phyloP scores from a whole-genome alignment of 2,888 invertebrate genomes.

The Zele albiditarsus region DNA sequence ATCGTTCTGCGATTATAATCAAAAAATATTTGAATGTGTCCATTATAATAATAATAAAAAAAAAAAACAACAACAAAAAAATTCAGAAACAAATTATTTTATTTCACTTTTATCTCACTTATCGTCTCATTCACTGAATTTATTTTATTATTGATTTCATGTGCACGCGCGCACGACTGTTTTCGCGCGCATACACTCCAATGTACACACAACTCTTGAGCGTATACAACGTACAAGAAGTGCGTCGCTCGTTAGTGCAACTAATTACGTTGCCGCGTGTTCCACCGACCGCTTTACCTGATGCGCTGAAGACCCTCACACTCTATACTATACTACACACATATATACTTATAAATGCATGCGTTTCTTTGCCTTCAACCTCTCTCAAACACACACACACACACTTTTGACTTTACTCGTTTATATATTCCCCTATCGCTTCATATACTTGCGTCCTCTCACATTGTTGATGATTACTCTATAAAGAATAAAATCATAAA shows the following conservation, averaged over 20 bases:
- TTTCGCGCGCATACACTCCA: slow-evolving; percentile 5
- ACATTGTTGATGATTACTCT: slow-evolving; percentile 53
- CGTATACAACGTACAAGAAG: slow-evolving; percentile 55
- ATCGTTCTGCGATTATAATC: slow-evolving; percentile 19
- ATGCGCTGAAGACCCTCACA: slow-evolving; percentile 30
- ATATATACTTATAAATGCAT: neutral
- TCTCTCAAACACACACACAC: neutral
- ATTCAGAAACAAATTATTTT: neutral
- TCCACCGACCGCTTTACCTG: slow-evolving; percentile 48
- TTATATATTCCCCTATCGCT: slow-evolving; percentile 13
- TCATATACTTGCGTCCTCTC: slow-evolving; percentile 5
- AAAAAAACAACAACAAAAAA: neutral
- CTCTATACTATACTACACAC: slow-evolving; percentile 16
- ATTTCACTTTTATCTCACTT: neutral
- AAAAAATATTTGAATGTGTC: neutral
- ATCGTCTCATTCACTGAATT: neutral
- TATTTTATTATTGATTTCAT: neutral
- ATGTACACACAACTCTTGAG: slow-evolving; percentile 21
- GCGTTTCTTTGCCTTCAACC: neutral
- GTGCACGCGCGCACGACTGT: neutral
- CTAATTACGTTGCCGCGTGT: slow-evolving; percentile 61
- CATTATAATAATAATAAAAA: neutral
- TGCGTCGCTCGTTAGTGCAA: slow-evolving; percentile 66
- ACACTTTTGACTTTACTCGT: neutral
- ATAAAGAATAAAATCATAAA: slow-evolving; percentile 49